Evolutionary conservation across 2,888 invertebrate species (phyloP), one percentile per base, ranked within the genome.

Genomic region (Polia nebulosa): DNA sequence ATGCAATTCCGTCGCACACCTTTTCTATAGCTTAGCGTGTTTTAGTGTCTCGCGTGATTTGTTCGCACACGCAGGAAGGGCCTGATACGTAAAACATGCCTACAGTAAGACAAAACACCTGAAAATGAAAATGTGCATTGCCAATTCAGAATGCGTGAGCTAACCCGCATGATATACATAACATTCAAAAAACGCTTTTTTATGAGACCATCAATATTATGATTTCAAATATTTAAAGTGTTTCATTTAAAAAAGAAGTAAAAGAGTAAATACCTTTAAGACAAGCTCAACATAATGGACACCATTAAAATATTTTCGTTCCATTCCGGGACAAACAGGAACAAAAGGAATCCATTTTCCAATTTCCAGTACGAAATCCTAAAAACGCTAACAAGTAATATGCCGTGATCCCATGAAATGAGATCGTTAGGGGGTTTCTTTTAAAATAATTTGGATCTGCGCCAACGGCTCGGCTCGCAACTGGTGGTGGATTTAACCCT

Each of bases 371-470:
- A 55, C 68, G 47, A 73, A 76, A 78, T 80, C 66, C 67, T 56
- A 83, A 82, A 80, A 80, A 78, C 68, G 66, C 72, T 58, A 84
- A 78, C 76, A 83, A 76, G 83, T 81, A 82, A 76, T 81, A 78
- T 69, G 34, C 80, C 63, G 68, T 80, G 83, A 82, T 85, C 81
- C 84, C 63, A 76, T 75, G 75, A 88, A 93, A 93, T 91, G 89
- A 90, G 89, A 86, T 87, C 86, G 88, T 91, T 91, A 87, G 86
- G 85, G 81, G 87, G 89, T 92, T 93, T 91, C 91, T 94, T 94
- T 93, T 88, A 91, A 94, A 94, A 94, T 94, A 93, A 94, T 94
- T 94, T 95, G 95, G 95, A 90, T 66, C 72, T 64, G 69, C 63
- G 93, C 95, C 95, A 95, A 88, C 85, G 78, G 77, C 83, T 78